Evolutionary conservation across 2,888 invertebrate species (phyloP).

Genomic region (Cyclophora punctaria): DNA sequence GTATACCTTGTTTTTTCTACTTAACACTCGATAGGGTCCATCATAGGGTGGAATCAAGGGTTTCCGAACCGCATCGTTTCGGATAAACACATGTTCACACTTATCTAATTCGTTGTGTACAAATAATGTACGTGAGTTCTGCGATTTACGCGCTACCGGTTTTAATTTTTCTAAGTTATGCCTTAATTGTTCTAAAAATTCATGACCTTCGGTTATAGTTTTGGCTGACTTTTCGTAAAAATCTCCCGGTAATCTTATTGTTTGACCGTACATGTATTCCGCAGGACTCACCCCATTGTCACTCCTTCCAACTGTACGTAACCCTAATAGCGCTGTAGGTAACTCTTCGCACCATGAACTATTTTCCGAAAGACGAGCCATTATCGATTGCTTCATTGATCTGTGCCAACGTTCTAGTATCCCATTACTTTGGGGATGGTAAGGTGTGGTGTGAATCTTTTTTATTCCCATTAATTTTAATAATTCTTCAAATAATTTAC

Average conservation of each 20-base stretch:
- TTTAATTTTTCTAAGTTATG: not conserved
- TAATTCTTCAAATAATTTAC: not conserved
- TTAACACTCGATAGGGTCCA: conserved; percentile 6
- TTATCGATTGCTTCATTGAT: conserved; percentile 1
- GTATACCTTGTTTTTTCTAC: conserved; percentile 3
- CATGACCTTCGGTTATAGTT: not conserved
- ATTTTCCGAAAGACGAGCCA: not conserved
- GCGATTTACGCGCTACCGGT: not conserved
- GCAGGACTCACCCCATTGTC: conserved; percentile 8
- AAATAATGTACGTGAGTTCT: not conserved
- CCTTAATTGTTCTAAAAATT: not conserved
- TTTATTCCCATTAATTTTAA: not conserved
- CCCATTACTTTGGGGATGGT: conserved; percentile 5
- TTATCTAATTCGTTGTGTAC: conserved; percentile 5
- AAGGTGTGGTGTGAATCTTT: conserved; percentile 2
- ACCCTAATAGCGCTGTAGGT: conserved; percentile 5
- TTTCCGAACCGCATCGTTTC: conserved; percentile 6
- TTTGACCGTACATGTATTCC: conserved; percentile 5
- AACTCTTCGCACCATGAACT: too few species aligned
- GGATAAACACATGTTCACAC: conserved; percentile 9
- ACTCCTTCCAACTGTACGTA: conserved; percentile 3
- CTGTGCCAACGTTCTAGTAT: conserved; percentile 8
- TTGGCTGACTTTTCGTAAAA: conserved; percentile 1
- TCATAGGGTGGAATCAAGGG: conserved; percentile 6
- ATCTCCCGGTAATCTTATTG: conserved; percentile 6